These are phyloP conservation scores for Cheumatopsyche charites DNA, from an alignment of 1,140 invertebrate species.

Conservation along the genomic window DNA sequence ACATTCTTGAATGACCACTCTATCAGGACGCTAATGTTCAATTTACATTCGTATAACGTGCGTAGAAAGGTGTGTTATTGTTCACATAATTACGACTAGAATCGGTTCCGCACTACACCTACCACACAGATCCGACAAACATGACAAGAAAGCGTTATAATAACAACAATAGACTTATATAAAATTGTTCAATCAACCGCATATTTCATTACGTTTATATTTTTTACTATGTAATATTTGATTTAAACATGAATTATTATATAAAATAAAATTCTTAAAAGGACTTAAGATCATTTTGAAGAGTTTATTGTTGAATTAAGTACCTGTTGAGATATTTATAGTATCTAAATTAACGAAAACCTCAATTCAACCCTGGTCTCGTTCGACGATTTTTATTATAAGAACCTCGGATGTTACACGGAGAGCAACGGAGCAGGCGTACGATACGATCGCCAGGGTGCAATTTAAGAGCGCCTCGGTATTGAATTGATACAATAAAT, in stretches of 20 bases:
- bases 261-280: too few relatives aligned
- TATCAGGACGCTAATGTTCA: neutral
- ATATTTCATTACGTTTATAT: too few relatives aligned
- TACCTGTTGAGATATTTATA: too few relatives aligned
- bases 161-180: slow-evolving; percentile 18
- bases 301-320: too few relatives aligned
- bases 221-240: too few relatives aligned
- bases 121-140: neutral
- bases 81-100: slow-evolving; percentile 1
- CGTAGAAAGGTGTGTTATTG: slow-evolving; percentile 21
- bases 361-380: neutral
- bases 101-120: slow-evolving; percentile 11
- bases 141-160: slow-evolving; percentile 16
- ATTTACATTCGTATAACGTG: neutral
- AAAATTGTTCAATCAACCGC: neutral
- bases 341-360: too few relatives aligned
- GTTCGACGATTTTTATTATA: neutral
- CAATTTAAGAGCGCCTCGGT: neutral
- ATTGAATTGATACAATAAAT: slow-evolving; percentile 32
- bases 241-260: too few relatives aligned
- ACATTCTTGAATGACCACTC: neutral
- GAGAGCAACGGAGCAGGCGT: too few relatives aligned
- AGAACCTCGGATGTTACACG: too few relatives aligned
- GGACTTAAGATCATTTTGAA: too few relatives aligned
- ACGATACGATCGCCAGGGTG: neutral